A percentile compares a stretch with the other conserved stretches of the same genome.
Conservation (phyloP, 2,888 invertebrate species). For the Coecobrya sp. region DNA sequence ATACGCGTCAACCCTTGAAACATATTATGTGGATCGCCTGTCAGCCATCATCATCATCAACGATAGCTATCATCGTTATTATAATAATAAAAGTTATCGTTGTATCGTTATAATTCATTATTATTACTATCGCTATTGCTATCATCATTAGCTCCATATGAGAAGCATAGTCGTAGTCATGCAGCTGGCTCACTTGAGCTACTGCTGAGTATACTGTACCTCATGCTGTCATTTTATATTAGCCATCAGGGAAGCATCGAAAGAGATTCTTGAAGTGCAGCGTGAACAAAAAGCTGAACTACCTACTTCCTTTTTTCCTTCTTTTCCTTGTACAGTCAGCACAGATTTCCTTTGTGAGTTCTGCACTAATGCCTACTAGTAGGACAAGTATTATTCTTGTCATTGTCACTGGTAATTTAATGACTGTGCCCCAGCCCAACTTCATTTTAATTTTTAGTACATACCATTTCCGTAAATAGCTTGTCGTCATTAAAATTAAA, state of each 20-base stretch:
- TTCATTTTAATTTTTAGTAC: neutral
- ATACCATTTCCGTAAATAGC: neutral
- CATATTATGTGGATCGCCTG: conserved; percentile 42
- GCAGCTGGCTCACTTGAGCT: conserved; percentile 20
- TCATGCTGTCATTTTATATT: conserved; percentile 35
- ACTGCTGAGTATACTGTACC: neutral
- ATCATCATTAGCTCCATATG: conserved; percentile 37
- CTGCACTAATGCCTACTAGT: neutral
- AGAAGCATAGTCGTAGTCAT: conserved; percentile 4
- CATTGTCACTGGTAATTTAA: conserved; percentile 25
- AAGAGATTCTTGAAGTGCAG: neutral
- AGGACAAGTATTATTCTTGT: neutral
- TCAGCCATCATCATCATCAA: conserved; percentile 54
- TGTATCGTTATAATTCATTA: conserved; percentile 63
- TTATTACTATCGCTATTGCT: conserved; percentile 37
- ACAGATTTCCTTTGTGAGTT: neutral
- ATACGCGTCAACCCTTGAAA: conserved; percentile 62
- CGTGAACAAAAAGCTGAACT: neutral
- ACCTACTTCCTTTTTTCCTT: neutral
- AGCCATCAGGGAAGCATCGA: neutral
- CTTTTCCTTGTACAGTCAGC: neutral
- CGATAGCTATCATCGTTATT: conserved; percentile 40
- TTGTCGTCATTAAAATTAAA: neutral
- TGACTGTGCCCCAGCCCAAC: neutral
- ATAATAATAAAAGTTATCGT: conserved; percentile 60